phyloP scores from a whole-genome alignment of 2,113 vertebrate genomes.

The Brachyhypopomus occidentalis region DNA sequence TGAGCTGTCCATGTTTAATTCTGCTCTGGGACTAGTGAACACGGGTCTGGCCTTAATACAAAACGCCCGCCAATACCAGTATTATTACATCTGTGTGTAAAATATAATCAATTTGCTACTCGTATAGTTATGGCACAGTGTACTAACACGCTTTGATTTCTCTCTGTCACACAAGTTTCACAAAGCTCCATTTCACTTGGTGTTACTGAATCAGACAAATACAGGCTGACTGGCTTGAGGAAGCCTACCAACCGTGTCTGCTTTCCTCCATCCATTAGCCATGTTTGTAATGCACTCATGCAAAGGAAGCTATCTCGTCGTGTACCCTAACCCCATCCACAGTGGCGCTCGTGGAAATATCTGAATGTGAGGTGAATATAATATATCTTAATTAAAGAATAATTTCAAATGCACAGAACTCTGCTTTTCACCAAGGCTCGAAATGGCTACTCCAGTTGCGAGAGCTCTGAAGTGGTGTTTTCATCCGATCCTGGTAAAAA shows the following conservation, averaged over 20 bases:
- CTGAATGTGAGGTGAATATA: constrained; percentile 59
- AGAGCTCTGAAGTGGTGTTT: constrained; percentile 76
- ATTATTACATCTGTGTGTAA: neutral
- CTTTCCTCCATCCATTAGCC: constrained; percentile 39
- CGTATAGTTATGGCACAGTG: neutral
- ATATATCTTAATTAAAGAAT: constrained; percentile 72
- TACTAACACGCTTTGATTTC: neutral
- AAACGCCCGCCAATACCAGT: neutral
- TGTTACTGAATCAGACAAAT: neutral
- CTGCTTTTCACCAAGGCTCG: constrained; percentile 64
- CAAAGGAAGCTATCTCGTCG: constrained; percentile 13
- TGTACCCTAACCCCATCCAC: constrained; percentile 45
- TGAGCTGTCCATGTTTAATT: neutral
- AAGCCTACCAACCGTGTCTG: constrained; percentile 12
- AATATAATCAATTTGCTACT: neutral
- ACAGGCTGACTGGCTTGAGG: neutral
- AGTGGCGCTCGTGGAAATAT: constrained; percentile 46
- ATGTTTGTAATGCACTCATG: constrained; percentile 31
- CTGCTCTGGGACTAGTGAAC: neutral
- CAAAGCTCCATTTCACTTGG: neutral
- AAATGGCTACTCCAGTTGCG: constrained; percentile 74
- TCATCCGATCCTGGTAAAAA: constrained; percentile 73
- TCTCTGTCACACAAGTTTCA: neutral
- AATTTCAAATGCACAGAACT: constrained; percentile 65
- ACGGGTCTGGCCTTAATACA: neutral